A percentile compares a stretch with the other conserved stretches of the same genome.
Evolutionary conservation across 2,888 invertebrate genomes (phyloP).

Genomic region (Branchipolynoe longqiensis): DNA sequence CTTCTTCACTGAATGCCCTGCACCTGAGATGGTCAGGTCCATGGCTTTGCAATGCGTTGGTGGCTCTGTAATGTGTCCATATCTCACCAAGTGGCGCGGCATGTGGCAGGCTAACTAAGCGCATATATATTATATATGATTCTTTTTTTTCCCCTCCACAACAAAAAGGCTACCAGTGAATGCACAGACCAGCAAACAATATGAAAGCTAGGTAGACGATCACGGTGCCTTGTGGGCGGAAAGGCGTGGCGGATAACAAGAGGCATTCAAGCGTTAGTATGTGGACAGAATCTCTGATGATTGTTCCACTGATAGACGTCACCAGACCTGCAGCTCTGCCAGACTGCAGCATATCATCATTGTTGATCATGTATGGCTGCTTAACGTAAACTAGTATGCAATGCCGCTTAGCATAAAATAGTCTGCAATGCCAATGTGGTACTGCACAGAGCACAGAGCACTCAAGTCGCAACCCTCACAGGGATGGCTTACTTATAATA

Average conservation of each 20-base stretch:
- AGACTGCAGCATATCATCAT: too few species aligned
- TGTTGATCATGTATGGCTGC: too few species aligned
- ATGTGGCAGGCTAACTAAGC: constrained; percentile 8
- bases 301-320: too few species aligned
- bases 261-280: constrained; percentile 23
- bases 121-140: background rate
- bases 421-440: too few species aligned
- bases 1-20: too few species aligned
- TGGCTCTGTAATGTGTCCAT: background rate
- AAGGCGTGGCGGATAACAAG: constrained; percentile 38
- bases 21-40: too few species aligned
- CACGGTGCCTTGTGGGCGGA: background rate
- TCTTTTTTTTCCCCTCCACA: background rate
- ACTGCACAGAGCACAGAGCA: too few species aligned
- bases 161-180: background rate
- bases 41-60: too few species aligned
- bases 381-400: too few species aligned
- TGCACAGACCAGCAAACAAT: background rate
- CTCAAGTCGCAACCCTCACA: too few species aligned
- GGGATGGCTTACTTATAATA: background rate
- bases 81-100: background rate
- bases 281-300: constrained; percentile 29
- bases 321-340: too few species aligned
- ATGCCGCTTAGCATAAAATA: too few species aligned
- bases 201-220: background rate